Evolutionary conservation across 2,797 vertebrate species (phyloP), one percentile per base, ranked within the genome.

Genomic region (Ceryle rudis): DNA sequence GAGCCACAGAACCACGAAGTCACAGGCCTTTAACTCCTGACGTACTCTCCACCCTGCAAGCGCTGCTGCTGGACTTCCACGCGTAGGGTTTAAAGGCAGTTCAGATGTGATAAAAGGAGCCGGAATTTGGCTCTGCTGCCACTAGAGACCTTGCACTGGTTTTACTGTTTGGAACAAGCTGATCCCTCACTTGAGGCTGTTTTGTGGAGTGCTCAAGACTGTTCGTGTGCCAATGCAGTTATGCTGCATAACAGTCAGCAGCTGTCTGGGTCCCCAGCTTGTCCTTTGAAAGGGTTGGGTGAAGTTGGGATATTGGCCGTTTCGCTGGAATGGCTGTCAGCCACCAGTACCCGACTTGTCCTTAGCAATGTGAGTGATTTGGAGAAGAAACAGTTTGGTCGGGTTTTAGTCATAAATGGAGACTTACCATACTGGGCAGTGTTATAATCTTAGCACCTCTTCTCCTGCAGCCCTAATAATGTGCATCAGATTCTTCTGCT

Each of bases 381-480:
- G 95, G 94, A 91, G 97, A 95, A 96, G 89, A 94, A 70, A 35
- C 62, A 10, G 71, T 96, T 96, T 93, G 61, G 61, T 88, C 58
- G 81, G 44, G 71, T 94, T 93, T 84, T 93, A 88, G 72, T 92
- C 86, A n/a, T 71, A 93, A 95, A 39, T 71, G 81, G 87, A 96
- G 61, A 86, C 72, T 89, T 83, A n/a, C 49, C 46, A 2, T 92
- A 87, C 87, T 82, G 92, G 94, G 87, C 94, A 97, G 95, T 97
- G 81, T 98, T 98, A 96, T 1, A 47, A 54, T 74, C 72, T 79
- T 94, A 94, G 94, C 87, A 73, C 92, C 17, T 96, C 92, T 95
- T 90, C 93, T 95, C 92, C 95, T 91, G 89, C 96, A 97, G 65
- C 82, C 93, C 95, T 88, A 89, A 92, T 75, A 92, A 78, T 66